phyloP scores from a whole-genome alignment of 2,113 vertebrate genomes.

The Channa argus region DNA sequence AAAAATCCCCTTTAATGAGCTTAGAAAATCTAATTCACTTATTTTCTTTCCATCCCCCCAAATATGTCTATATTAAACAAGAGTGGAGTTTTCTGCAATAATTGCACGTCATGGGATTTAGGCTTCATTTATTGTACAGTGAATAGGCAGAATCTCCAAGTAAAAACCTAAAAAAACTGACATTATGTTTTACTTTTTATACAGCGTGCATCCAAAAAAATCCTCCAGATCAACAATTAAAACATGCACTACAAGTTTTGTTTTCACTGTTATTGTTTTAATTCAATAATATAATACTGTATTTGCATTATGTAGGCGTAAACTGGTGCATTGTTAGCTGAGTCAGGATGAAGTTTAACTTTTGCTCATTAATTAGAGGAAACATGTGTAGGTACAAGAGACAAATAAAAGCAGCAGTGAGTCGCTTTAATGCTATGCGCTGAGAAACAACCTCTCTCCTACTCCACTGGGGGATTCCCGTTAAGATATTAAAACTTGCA shows the following conservation, averaged over 20 bases:
- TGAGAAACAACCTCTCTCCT: conserved; percentile 38
- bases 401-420: conserved; percentile 13
- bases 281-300: not conserved
- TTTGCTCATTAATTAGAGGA: conserved; percentile 10
- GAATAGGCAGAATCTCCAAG: conserved; percentile 46
- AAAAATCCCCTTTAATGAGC: conserved; percentile 53
- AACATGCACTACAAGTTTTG: conserved; percentile 5
- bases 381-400: conserved; percentile 13
- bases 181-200: conserved; percentile 31
- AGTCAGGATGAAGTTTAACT: conserved; percentile 13
- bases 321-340: not conserved
- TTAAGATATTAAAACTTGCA: conserved; percentile 52
- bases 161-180: conserved; percentile 51
- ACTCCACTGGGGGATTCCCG: conserved; percentile 30
- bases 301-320: not conserved
- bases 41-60: conserved; percentile 5
- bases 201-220: conserved; percentile 20
- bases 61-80: conserved; percentile 47
- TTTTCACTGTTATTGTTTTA: conserved; percentile 1
- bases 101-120: conserved; percentile 72
- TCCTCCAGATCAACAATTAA: conserved; percentile 31
- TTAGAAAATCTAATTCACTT: conserved; percentile 43
- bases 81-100: conserved; percentile 56
- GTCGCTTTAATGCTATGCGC: not conserved
- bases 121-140: conserved; percentile 67